phyloP scores from a whole-genome alignment of 2,113 vertebrate species.

The Syngnathus scovelli region DNA sequence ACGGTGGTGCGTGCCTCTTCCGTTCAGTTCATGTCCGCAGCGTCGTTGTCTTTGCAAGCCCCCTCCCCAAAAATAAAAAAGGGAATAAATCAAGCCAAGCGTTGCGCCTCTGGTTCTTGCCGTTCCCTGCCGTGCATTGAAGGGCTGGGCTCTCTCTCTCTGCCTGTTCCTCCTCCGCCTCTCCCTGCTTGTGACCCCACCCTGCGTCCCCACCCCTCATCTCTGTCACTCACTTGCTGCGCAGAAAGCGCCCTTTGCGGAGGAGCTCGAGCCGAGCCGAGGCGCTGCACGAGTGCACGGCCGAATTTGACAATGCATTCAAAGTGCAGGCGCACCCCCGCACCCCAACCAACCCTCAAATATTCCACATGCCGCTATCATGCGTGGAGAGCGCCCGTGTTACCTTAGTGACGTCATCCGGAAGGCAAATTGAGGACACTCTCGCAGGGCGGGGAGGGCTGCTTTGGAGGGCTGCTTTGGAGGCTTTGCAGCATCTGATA shows the following conservation, averaged over 20 bases:
- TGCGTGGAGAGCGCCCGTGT: slow-evolving; percentile 42
- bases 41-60: slow-evolving; percentile 56
- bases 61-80: not conserved
- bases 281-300: slow-evolving; percentile 17
- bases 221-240: slow-evolving; percentile 69
- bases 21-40: slow-evolving; percentile 68
- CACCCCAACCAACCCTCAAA: not conserved
- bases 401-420: slow-evolving; percentile 69
- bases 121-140: slow-evolving; percentile 73
- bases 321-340: not conserved
- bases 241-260: slow-evolving; percentile 49
- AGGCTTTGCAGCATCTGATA: slow-evolving; percentile 36
- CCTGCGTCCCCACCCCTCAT: slow-evolving; percentile 81
- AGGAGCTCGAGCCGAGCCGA: slow-evolving; percentile 33
- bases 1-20: slow-evolving; percentile 47
- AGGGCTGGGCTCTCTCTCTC: slow-evolving; percentile 76
- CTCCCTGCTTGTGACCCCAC: slow-evolving; percentile 80
- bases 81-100: slow-evolving; percentile 12
- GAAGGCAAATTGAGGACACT: slow-evolving; percentile 64
- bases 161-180: slow-evolving; percentile 77
- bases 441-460: slow-evolving; percentile 39
- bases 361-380: slow-evolving; percentile 23
- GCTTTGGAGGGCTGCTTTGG: not conserved
- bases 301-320: slow-evolving; percentile 14
- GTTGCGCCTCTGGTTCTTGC: slow-evolving; percentile 46